phyloP scores from a whole-genome alignment of 1,140 invertebrate genomes.

The Xylocopa sonorina region DNA sequence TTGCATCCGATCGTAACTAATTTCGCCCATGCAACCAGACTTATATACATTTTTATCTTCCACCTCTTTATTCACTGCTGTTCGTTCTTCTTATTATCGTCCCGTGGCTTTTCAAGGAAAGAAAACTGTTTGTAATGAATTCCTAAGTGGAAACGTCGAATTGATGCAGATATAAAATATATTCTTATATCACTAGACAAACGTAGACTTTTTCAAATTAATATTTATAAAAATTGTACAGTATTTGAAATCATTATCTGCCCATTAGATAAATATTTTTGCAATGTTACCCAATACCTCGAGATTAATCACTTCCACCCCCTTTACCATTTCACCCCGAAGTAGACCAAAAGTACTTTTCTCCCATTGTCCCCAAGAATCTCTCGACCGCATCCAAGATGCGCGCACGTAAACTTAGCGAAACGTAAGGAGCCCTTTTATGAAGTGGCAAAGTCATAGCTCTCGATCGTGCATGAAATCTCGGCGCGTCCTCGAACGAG shows the following conservation, averaged over 20 bases:
- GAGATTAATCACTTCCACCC: too few species aligned
- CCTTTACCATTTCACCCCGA: not conserved
- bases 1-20: constrained; percentile 49
- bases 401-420: not conserved
- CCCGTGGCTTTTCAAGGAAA: not conserved
- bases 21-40: constrained; percentile 19
- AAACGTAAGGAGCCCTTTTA: constrained; percentile 6
- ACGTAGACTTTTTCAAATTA: too few species aligned
- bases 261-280: too few species aligned
- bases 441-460: constrained; percentile 16
- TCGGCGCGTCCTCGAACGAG: constrained; percentile 52
- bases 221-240: too few species aligned
- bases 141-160: not conserved
- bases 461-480: constrained; percentile 15
- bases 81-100: not conserved
- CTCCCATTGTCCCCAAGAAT: not conserved
- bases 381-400: too few species aligned
- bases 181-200: too few species aligned
- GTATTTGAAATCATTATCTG: too few species aligned
- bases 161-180: too few species aligned
- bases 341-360: not conserved
- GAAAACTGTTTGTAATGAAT: not conserved
- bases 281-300: too few species aligned
- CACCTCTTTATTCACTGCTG: too few species aligned
- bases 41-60: not conserved